Conservation (phyloP, 2,113 vertebrate species). For the Eulemur rufifrons region DNA sequence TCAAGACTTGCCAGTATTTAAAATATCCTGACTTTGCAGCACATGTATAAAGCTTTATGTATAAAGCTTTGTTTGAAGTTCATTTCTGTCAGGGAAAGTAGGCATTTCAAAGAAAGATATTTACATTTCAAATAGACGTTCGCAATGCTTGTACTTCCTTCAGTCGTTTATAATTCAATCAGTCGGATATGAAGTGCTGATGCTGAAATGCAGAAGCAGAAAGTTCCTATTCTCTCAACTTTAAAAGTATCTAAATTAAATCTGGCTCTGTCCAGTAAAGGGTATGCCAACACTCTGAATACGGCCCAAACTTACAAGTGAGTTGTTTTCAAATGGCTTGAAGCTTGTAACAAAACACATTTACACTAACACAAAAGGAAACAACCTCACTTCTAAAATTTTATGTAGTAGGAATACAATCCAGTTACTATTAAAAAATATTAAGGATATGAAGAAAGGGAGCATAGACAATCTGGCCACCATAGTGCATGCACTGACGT, state of each 20-base stretch:
- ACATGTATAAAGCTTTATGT: background rate
- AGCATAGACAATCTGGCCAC: background rate
- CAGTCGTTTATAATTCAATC: constrained; percentile 36
- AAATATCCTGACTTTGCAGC: background rate
- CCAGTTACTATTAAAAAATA: background rate
- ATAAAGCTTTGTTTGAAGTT: constrained; percentile 25
- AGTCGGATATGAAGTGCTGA: background rate
- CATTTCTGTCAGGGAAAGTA: background rate
- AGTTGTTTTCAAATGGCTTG: background rate
- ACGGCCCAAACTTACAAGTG: background rate
- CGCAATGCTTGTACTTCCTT: background rate
- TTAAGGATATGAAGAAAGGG: background rate
- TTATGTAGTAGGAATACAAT: background rate
- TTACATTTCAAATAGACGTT: constrained; percentile 45
- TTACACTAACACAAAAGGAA: constrained; percentile 15
- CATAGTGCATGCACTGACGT: too few species aligned
- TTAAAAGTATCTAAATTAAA: constrained; percentile 52
- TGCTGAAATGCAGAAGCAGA: constrained; percentile 26
- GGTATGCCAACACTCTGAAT: background rate
- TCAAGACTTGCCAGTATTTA: background rate
- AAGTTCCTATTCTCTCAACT: constrained; percentile 1
- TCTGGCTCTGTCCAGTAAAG: background rate
- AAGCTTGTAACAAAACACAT: background rate
- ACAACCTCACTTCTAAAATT: background rate
- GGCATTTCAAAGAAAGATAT: constrained; percentile 32